Evolutionary conservation across 2,888 invertebrate genomes (phyloP).

Genomic region (Cataglyphis albicans): DNA sequence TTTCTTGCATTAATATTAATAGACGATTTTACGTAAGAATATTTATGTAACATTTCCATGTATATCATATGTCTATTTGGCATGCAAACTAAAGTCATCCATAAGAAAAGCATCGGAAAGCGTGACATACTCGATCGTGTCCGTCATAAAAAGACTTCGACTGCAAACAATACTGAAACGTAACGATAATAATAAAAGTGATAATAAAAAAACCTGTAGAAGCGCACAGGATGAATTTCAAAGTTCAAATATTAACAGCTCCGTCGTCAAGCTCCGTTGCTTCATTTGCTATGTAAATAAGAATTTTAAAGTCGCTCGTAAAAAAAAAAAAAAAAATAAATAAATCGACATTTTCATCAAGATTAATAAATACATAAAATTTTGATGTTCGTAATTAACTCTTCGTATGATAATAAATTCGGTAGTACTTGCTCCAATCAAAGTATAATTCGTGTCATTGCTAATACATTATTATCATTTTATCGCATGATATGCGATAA

Average conservation of each 20-base stretch:
- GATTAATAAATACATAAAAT: neutral
- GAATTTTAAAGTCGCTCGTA: conserved; percentile 55
- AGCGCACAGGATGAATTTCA: conserved; percentile 45
- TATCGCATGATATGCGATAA: neutral
- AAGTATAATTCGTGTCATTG: neutral
- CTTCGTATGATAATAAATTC: neutral
- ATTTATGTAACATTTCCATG: conserved; percentile 17
- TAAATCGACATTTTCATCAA: neutral
- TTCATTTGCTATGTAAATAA: conserved; percentile 66
- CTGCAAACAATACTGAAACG: neutral
- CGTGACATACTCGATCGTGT: conserved; percentile 13
- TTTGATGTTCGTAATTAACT: neutral
- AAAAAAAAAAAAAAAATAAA: neutral
- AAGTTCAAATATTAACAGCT: conserved; percentile 57
- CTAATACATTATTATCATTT: neutral
- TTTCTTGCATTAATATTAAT: neutral
- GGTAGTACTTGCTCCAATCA: neutral
- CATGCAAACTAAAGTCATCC: conserved; percentile 8
- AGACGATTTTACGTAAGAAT: neutral
- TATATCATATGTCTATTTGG: neutral
- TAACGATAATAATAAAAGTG: neutral
- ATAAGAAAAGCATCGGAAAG: conserved; percentile 3
- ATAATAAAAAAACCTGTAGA: neutral
- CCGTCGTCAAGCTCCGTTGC: neutral
- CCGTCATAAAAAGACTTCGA: neutral